Percentiles rank a stretch among this genome's conserved stretches.
Evolutionary conservation across 2,888 invertebrate species (phyloP).

Genomic region (Hoplodrina ambigua): DNA sequence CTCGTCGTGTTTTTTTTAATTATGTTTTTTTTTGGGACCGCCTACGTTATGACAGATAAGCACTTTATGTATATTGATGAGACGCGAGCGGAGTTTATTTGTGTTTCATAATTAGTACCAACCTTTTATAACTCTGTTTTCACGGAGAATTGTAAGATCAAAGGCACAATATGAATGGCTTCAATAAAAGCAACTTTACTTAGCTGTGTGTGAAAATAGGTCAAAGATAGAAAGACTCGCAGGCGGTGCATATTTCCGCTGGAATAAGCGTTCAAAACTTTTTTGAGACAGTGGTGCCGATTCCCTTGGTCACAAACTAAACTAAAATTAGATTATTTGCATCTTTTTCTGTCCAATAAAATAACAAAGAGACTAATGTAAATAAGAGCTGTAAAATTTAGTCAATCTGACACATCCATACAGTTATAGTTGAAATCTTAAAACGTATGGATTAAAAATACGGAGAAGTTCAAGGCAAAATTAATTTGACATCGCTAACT

Average conservation of each 20-base stretch:
- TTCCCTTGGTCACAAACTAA: too few relatives aligned
- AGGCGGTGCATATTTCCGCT: constrained; percentile 36
- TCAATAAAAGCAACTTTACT: constrained; percentile 29
- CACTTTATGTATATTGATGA: constrained; percentile 50
- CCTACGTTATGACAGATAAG: constrained; percentile 35
- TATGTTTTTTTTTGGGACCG: constrained; percentile 42
- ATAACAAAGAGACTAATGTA: too few relatives aligned
- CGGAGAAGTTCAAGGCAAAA: too few relatives aligned
- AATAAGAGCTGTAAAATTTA: too few relatives aligned
- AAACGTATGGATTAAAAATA: too few relatives aligned
- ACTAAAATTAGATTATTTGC: too few relatives aligned
- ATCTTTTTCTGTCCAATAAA: too few relatives aligned
- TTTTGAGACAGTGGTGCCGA: constrained; percentile 13
- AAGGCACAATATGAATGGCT: constrained; percentile 29
- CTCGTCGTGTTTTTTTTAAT: constrained; percentile 53
- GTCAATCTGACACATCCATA: too few relatives aligned
- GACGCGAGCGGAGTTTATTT: constrained; percentile 27
- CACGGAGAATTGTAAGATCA: constrained; percentile 24
- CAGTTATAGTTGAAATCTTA: too few relatives aligned
- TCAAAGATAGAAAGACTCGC: constrained; percentile 39
- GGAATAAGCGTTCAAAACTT: constrained; percentile 37
- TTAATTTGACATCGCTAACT: too few relatives aligned
- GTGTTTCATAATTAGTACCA: constrained; percentile 38
- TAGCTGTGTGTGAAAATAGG: constrained; percentile 26
- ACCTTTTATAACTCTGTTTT: constrained; percentile 28